Evolutionary conservation across 2,113 vertebrate species (phyloP).

Genomic region (Ranitomeya variabilis): DNA sequence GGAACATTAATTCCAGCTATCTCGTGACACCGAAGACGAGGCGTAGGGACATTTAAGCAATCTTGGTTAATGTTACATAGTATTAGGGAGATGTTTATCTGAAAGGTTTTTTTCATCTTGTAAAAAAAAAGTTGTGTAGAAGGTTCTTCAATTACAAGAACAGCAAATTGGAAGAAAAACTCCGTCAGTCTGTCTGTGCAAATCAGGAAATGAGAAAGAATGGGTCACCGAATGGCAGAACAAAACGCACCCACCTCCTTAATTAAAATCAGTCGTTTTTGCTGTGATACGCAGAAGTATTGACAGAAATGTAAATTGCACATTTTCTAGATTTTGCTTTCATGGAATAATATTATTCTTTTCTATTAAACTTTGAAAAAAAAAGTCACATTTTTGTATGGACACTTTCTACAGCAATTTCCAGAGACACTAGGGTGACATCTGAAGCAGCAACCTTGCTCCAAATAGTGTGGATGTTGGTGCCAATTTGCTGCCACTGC

Average conservation of each 20-base stretch:
- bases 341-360: not conserved
- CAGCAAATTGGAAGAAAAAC: constrained; percentile 13
- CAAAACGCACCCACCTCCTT: constrained; percentile 6
- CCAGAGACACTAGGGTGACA: no score
- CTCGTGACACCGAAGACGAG: not conserved
- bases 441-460: no score
- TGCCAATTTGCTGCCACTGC: no score
- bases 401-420: no score
- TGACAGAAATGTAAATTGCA: not conserved
- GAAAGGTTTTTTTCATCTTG: not conserved
- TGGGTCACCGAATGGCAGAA: constrained; percentile 41
- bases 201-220: constrained; percentile 45
- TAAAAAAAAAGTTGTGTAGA: not conserved
- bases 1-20: not conserved
- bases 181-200: constrained; percentile 9
- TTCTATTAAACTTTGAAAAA: not conserved
- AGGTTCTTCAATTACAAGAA: constrained; percentile 46
- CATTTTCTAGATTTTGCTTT: not conserved
- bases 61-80: constrained; percentile 12
- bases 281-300: not conserved
- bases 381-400: not conserved
- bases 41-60: not conserved
- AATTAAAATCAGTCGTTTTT: constrained; percentile 49
- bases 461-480: no score
- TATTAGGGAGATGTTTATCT: not conserved